Percentiles rank a stretch among this genome's conserved stretches.
Evolutionary conservation across 2,113 vertebrate genomes (phyloP).

Genomic region (Thamnaconus septentrionalis): DNA sequence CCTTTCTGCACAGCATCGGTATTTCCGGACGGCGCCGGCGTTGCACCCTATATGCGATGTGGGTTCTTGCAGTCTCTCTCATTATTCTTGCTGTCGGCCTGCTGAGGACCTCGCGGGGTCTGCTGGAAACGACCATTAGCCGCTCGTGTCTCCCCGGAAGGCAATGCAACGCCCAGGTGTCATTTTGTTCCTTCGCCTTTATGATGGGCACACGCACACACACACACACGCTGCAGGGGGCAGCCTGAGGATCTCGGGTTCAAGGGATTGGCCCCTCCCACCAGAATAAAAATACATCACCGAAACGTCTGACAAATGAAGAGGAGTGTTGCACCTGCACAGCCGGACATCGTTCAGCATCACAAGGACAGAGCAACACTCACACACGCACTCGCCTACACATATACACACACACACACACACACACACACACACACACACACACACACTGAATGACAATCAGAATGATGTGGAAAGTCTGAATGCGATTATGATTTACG

Average conservation of each 20-base stretch:
- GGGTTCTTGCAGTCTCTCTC: not conserved
- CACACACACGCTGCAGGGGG: conserved; percentile 1
- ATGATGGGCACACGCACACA: not conserved
- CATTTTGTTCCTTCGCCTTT: not conserved
- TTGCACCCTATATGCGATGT: not conserved
- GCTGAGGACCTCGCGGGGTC: not conserved
- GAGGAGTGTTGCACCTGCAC: too few relatives aligned
- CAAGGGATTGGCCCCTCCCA: too few relatives aligned
- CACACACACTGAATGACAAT: not conserved
- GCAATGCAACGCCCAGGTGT: not conserved
- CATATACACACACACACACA: not conserved
- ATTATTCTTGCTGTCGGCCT: not conserved
- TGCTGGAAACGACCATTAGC: not conserved
- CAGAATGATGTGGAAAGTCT: not conserved
- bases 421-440: not conserved
- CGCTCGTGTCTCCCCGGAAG: not conserved
- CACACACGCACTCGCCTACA: not conserved
- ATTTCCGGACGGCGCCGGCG: not conserved
- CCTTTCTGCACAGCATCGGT: not conserved
- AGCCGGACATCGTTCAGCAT: too few relatives aligned
- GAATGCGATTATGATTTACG: not conserved
- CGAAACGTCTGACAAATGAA: too few relatives aligned
- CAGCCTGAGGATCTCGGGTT: not conserved
- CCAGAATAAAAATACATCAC: too few relatives aligned
- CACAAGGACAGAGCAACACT: not conserved